Evolutionary conservation across 2,797 vertebrate species (phyloP).

Genomic region (Menidia menidia): DNA sequence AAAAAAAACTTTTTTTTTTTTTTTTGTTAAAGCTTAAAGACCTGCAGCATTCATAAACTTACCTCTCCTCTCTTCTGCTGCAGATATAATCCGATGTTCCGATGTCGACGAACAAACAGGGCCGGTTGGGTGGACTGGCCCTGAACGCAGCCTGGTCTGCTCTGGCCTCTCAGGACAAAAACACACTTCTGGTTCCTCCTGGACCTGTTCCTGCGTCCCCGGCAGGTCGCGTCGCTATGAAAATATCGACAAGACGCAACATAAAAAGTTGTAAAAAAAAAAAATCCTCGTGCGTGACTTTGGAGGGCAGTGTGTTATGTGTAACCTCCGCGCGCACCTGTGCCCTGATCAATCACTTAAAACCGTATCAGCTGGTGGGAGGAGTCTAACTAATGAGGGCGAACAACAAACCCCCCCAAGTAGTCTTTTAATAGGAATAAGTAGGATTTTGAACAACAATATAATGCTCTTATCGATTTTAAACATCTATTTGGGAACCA

Average conservation of each 20-base stretch:
- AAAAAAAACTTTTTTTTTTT: no score
- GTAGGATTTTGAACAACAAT: no score
- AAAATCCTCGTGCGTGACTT: background rate
- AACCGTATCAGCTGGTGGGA: conserved; percentile 51
- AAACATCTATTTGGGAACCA: no score
- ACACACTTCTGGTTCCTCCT: background rate
- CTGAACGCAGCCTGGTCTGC: conserved; percentile 1
- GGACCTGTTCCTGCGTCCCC: background rate
- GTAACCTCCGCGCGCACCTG: conserved; percentile 10
- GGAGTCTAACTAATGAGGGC: background rate
- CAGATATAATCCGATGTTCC: conserved; percentile 7
- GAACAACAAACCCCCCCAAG: no score
- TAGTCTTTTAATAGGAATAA: no score
- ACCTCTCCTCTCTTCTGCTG: conserved; percentile 27
- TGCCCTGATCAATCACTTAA: conserved; percentile 20
- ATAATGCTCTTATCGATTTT: no score
- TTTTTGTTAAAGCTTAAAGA: no score
- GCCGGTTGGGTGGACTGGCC: conserved; percentile 13
- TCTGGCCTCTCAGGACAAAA: background rate
- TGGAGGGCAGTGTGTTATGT: no score
- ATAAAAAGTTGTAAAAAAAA: background rate
- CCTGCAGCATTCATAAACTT: background rate
- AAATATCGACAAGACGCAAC: background rate
- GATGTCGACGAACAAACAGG: conserved; percentile 9
- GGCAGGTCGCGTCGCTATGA: background rate